Base-by-base conservation (phyloP, 2,113 vertebrate genomes). In the Panthera leo region DNA sequence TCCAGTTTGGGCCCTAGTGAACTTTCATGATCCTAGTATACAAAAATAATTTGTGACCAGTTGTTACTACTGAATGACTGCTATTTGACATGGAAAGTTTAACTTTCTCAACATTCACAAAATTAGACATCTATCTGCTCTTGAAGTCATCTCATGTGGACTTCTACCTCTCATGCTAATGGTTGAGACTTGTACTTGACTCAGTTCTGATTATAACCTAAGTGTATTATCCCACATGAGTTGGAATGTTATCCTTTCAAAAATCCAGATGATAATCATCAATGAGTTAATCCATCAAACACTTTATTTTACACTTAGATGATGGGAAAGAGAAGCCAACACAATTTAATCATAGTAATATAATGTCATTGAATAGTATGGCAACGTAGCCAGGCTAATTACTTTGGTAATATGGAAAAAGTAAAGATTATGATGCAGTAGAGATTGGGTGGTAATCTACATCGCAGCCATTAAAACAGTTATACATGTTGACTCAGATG, bases 191-290 rank as follows among this genome's bases (percentile, higher is more conserved):
- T 92, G 86, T 55, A 82, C 73, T 83, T 82, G 76, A 73, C 14
- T 83, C 16, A 78, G 48, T 97, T 84, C 71, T 92, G 48, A 85
- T 7, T 48, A 10, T 48, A 92, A 92, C 18, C 11, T 73, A 67
- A 42, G 10, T 63, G 25, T 65, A 31, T 42, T 85, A 3, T 97
- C 21, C 39, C 39, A 65, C 9, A 31, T 31, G 5, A 61, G 7
- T 51, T 95, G 19, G 13, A 92, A 85, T 58, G 36, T 70, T 7
- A 78, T 29, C 42, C 42, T 84, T 92, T 79, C 6, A 67, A 86
- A 97, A 85, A 92, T 89, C 45, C 78, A 83, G 88, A 63, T 78
- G 39, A 48, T 79, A 7, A 93, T 93, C 34, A 53, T 42, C 51
- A 42, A 55, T 78, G 34, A 82, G 21, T 65, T 84, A 94, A 87